These are phyloP conservation scores for Cryptocheilus praepositus DNA, from an alignment of 2,888 invertebrate genomes.

Conservation along the genomic window DNA sequence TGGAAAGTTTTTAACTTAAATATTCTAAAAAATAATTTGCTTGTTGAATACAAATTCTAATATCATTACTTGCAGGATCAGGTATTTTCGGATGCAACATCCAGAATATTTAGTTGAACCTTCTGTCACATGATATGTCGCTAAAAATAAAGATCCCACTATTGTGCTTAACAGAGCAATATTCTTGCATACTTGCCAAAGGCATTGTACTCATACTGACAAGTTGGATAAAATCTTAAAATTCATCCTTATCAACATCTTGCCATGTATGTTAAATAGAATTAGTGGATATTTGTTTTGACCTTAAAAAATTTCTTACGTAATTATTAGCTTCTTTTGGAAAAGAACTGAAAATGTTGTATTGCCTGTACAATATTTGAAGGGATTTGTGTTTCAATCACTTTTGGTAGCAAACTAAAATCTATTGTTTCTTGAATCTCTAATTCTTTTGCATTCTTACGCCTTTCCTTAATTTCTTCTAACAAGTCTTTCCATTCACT, in stretches of 20 bases:
- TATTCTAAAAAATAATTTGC: constrained; percentile 28
- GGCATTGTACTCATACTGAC: constrained; percentile 45
- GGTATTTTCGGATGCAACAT: constrained; percentile 35
- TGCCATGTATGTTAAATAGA: constrained; percentile 25
- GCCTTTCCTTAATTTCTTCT: constrained; percentile 10
- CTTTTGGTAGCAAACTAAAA: constrained; percentile 31
- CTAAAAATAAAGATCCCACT: constrained; percentile 29
- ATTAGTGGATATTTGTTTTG: constrained; percentile 20
- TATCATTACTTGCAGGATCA: constrained; percentile 11
- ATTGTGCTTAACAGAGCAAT: constrained; percentile 36
- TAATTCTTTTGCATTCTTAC: too few relatives aligned
- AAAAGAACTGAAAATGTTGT: constrained; percentile 31
- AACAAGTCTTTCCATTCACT: constrained; percentile 20
- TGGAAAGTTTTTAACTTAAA: constrained; percentile 30
- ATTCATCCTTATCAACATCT: constrained; percentile 39
- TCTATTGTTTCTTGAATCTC: too few relatives aligned
- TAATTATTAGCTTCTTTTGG: constrained; percentile 25
- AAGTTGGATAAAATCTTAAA: constrained; percentile 46
- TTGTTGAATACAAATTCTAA: constrained; percentile 30
- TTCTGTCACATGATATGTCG: constrained; percentile 31
- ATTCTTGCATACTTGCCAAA: constrained; percentile 37
- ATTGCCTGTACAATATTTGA: constrained; percentile 30
- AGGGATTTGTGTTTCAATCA: constrained; percentile 31
- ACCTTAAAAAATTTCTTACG: constrained; percentile 16
- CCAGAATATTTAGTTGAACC: constrained; percentile 41